Evolutionary conservation across 2,797 vertebrate genomes (phyloP).

Genomic region (Diceros bicornis): DNA sequence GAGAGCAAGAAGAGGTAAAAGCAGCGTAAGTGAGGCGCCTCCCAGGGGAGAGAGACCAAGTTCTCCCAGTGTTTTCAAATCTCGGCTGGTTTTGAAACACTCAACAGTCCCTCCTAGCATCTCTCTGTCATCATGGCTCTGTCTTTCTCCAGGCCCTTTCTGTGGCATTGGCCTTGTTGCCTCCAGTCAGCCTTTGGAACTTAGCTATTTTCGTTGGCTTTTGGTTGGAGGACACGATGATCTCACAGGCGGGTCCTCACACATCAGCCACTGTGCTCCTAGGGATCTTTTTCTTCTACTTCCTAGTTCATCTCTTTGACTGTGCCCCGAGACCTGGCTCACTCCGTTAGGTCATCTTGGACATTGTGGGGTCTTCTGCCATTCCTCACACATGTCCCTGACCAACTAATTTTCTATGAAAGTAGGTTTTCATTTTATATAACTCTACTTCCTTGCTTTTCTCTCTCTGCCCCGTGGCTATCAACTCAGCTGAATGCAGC

Average conservation of each 20-base stretch:
- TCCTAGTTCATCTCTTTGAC: background rate
- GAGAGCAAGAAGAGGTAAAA: background rate
- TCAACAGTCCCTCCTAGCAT: background rate
- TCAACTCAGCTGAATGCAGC: background rate
- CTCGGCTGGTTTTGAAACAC: background rate
- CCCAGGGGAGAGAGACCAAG: background rate
- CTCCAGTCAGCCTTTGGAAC: background rate
- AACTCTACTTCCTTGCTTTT: background rate
- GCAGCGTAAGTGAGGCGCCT: no score
- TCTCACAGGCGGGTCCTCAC: background rate
- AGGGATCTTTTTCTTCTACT: background rate
- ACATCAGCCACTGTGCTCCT: background rate
- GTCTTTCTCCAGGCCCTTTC: background rate
- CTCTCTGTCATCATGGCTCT: background rate
- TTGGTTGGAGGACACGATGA: background rate
- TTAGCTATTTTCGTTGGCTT: background rate
- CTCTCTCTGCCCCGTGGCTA: background rate
- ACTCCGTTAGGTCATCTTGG: background rate
- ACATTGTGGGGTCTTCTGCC: background rate
- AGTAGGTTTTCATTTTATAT: constrained; percentile 52
- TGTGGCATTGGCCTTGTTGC: background rate
- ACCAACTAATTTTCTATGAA: constrained; percentile 22
- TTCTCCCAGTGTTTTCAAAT: background rate
- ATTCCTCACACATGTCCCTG: background rate
- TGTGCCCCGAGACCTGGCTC: background rate